These are phyloP conservation scores for Theretra japonica DNA, from an alignment of 2,888 invertebrate species.

Conservation along the genomic window DNA sequence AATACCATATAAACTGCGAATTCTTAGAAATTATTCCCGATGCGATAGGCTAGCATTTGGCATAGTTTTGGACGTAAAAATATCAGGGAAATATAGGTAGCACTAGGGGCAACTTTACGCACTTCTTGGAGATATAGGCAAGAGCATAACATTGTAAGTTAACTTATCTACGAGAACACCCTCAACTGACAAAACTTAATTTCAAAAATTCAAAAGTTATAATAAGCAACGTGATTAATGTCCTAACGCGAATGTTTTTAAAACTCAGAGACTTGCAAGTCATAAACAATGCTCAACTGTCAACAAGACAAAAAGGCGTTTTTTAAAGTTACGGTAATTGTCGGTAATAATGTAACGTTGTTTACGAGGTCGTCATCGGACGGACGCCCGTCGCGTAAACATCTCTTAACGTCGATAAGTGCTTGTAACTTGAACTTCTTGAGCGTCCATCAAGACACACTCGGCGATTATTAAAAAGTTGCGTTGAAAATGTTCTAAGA, in stretches of 20 bases:
- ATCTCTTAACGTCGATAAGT: not conserved
- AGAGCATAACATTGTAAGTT: no score
- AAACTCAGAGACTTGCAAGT: not conserved
- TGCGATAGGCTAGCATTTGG: no score
- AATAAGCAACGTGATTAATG: not conserved
- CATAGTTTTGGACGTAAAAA: no score
- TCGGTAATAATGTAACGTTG: not conserved
- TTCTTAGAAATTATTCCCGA: no score
- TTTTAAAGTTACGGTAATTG: conserved; percentile 10
- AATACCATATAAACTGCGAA: no score
- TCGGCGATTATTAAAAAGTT: not conserved
- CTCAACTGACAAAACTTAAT: not conserved
- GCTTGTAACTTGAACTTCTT: not conserved
- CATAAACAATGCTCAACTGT: not conserved
- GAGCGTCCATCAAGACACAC: not conserved
- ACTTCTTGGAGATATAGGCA: no score
- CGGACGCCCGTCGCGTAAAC: not conserved
- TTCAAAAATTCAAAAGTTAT: not conserved
- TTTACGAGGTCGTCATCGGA: conserved; percentile 3
- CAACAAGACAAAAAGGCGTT: not conserved
- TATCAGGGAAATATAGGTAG: no score
- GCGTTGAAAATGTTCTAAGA: not conserved
- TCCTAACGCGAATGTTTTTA: not conserved
- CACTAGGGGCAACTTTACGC: no score
- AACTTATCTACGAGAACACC: not conserved